Base-by-base conservation (phyloP, 1,140 invertebrate genomes). In the Nylanderia fulva region DNA sequence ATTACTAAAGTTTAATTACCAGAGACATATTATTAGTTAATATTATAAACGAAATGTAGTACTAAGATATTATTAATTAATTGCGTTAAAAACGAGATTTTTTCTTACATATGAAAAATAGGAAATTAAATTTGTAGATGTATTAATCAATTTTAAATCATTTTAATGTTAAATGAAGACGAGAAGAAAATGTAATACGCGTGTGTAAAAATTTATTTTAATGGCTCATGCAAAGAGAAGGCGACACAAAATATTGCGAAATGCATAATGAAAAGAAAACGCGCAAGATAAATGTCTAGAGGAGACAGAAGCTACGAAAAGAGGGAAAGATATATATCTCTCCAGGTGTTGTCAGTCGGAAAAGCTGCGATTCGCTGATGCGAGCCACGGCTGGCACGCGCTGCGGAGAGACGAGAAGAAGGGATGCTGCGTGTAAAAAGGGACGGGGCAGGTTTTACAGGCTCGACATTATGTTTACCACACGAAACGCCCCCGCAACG, bases 401-500 rank as follows among this genome's bases (percentile, higher is more conserved):
- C 84, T 68, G 8, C 48, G 27, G 5, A 29, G 72, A 54, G 27
- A 58, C 48, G 60, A 24, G 45, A 85, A 80, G 86, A 75, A 88
- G 86, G 84, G 71, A 85, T 56, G 82, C 79, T 58, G 45, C 39
- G 79, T 42, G 36, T 29, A 54, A 74, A n/a, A 76, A 60, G 45
- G 33, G 69, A 71, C 58, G 64, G 82, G 74, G 33, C 82, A 88
- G 87, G 86, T 90, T 93, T 91, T 85, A 89, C 86, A 89, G 88
- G 69, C 86, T 64, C 48, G 83, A 84, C 84, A 91, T 92, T 92
- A 90, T 94, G 90, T 93, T 93, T 93, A 85, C 87, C 76, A 93
- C 85, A 93, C 93, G 93, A 94, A 94, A 91, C 93, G 92, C 94
- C 94, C 88, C 86, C 90, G 90, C 90, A 85, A 88, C 84, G 71